phyloP scores from a whole-genome alignment of 64 coral and sea anemone genomes.

The Montipora capricornis region DNA sequence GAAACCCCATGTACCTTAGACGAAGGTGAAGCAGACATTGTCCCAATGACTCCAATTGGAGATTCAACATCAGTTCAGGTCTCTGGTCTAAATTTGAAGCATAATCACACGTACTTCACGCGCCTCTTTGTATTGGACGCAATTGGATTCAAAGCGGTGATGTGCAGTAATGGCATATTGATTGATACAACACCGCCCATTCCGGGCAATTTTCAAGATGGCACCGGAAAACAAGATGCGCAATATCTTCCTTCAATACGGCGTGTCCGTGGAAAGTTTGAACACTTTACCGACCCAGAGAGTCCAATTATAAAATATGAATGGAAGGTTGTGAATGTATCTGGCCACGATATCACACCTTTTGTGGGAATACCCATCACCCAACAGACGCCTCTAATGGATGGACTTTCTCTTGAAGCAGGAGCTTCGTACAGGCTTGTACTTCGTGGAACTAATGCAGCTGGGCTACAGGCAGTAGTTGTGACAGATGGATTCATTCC shows the following conservation, averaged over 20 bases:
- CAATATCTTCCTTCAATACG: too few species aligned
- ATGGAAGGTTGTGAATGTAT: slow-evolving; percentile 80
- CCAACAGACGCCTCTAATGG: slow-evolving; percentile 85
- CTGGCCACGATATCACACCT: slow-evolving; percentile 66
- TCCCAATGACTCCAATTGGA: slow-evolving; percentile 66
- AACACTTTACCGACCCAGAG: slow-evolving; percentile 73
- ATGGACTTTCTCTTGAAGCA: slow-evolving; percentile 60
- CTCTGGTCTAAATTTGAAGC: slow-evolving; percentile 72
- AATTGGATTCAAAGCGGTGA: slow-evolving; percentile 77
- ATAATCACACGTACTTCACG: slow-evolving; percentile 84
- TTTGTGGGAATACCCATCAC: slow-evolving; percentile 86
- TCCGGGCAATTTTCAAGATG: too few species aligned
- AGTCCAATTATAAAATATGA: slow-evolving; percentile 89
- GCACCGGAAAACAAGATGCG: too few species aligned
- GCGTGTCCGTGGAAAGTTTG: too few species aligned
- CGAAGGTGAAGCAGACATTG: slow-evolving; percentile 68
- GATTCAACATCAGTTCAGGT: slow-evolving; percentile 81
- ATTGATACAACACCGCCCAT: neutral
- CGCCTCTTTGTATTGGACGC: slow-evolving; percentile 67
- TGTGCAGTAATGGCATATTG: slow-evolving; percentile 91
- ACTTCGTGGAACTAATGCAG: slow-evolving; percentile 83
- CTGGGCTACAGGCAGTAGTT: slow-evolving; percentile 68
- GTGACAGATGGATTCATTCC: slow-evolving; percentile 84
- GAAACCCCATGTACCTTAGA: slow-evolving; percentile 69
- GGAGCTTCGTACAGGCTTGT: slow-evolving; percentile 78